phyloP scores from a whole-genome alignment of 2,113 vertebrate species.

The Hiodon alosoides region DNA sequence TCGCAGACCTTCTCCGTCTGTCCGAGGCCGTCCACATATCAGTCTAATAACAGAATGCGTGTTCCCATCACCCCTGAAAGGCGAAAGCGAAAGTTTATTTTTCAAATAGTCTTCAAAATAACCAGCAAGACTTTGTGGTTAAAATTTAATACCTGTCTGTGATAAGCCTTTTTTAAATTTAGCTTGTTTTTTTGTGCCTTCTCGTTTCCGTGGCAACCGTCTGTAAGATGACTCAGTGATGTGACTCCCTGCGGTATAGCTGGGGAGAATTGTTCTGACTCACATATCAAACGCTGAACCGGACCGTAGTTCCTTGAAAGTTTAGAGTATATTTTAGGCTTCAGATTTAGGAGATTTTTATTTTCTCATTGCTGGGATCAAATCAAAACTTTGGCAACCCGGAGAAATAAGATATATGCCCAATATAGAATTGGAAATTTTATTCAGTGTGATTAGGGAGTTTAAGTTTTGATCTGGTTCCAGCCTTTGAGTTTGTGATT shows the following conservation, averaged over 20 bases:
- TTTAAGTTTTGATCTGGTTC: too few relatives aligned
- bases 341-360: too few relatives aligned
- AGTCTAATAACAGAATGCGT: too few relatives aligned
- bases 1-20: conserved; percentile 26
- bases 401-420: too few relatives aligned
- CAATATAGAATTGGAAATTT: too few relatives aligned
- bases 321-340: too few relatives aligned
- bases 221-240: background rate
- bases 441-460: too few relatives aligned
- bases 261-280: background rate
- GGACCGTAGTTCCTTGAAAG: background rate
- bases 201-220: conserved; percentile 15
- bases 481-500: background rate
- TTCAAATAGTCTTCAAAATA: too few relatives aligned
- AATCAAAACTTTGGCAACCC: too few relatives aligned
- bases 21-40: background rate
- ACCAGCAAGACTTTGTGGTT: background rate
- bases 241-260: background rate
- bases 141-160: background rate
- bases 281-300: background rate
- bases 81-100: too few relatives aligned
- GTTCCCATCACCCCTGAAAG: too few relatives aligned
- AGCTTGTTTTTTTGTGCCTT: background rate
- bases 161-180: background rate
- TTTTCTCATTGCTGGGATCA: too few relatives aligned